A percentile compares a stretch with the other conserved stretches of the same genome.
Evolutionary conservation across 2,797 vertebrate genomes (phyloP).

Genomic region (Pantherophis vulpinus): DNA sequence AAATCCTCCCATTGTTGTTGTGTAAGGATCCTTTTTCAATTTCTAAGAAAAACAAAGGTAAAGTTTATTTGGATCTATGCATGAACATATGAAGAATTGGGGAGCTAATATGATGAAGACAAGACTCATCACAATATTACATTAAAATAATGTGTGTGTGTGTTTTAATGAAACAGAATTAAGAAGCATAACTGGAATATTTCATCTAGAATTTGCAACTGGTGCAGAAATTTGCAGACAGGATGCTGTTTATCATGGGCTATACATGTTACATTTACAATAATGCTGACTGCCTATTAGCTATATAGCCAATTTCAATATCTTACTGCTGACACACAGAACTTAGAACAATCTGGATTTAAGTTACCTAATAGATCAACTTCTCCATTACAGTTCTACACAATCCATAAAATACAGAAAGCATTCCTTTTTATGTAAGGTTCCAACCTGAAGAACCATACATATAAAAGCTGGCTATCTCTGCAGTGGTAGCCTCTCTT

Average conservation of each 20-base stretch:
- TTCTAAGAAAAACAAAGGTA: constrained; percentile 74
- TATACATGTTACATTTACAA: background rate
- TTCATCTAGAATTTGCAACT: background rate
- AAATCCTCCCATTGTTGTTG: constrained; percentile 86
- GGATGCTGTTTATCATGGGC: background rate
- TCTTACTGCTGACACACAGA: background rate
- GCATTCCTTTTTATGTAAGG: background rate
- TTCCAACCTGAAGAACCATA: background rate
- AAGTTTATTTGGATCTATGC: background rate
- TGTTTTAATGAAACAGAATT: background rate
- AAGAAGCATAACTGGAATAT: background rate
- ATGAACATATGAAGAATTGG: background rate
- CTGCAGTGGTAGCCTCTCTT: background rate
- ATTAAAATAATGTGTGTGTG: background rate
- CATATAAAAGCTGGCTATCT: background rate
- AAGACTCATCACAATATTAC: background rate
- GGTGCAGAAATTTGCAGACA: background rate
- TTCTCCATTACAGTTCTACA: background rate
- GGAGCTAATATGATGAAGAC: background rate
- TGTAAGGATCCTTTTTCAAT: constrained; percentile 87
- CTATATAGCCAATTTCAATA: background rate
- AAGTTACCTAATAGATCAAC: background rate
- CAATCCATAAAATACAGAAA: background rate
- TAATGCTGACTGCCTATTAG: background rate
- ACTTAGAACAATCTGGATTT: background rate